Base-by-base conservation (phyloP, 2,797 vertebrate species). In the Cossypha heuglini region DNA sequence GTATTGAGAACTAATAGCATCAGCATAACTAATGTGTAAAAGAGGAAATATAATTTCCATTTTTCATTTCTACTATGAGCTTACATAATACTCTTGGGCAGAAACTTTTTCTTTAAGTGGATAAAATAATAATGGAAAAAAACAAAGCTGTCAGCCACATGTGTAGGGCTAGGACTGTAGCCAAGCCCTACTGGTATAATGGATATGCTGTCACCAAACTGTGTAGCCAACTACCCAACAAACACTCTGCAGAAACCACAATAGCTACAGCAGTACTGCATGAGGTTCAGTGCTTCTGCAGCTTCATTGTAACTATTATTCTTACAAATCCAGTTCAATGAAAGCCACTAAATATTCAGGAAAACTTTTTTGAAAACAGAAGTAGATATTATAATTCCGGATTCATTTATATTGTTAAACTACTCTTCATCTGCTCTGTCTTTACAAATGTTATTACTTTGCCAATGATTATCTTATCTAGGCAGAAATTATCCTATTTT, bases 131-230 rank as follows among this genome's bases (percentile, higher is more conserved):
- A 86, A 64, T 15, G 79, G 48, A 64, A 75, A 77, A 77, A 67
- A 68, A 52, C 26, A 90, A 52, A 93, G 93, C 61, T 88, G 35
- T 55, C 73, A 96, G 63, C 7, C 22, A 16, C 68, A 93, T 74
- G 86, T 89, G 66, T 80, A 88, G 89, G 86, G 43, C 62, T 38
- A 76, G 94, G 82, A 95, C 38, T 45, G 90, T 3, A 92, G 89
- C 79, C 88, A 97, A 94, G 77, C 55, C 35, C 57, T 62, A 28
- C 52, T 74, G 74, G 90, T 96, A 94, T 87, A 97, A 97, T 76
- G 95, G 87, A 94, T 49, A 61, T 16, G 11, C 66, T 94, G 92
- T 95, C 88, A 91, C 42, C 86, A 75, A 89, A 74, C 37, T 16
- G 11, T 68, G 57, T 49, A 57, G 92, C 91, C 80, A 96, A 19